Evolutionary conservation across 2,797 vertebrate species (phyloP), one percentile per base, ranked within the genome.

Genomic region (Bradypus variegatus): DNA sequence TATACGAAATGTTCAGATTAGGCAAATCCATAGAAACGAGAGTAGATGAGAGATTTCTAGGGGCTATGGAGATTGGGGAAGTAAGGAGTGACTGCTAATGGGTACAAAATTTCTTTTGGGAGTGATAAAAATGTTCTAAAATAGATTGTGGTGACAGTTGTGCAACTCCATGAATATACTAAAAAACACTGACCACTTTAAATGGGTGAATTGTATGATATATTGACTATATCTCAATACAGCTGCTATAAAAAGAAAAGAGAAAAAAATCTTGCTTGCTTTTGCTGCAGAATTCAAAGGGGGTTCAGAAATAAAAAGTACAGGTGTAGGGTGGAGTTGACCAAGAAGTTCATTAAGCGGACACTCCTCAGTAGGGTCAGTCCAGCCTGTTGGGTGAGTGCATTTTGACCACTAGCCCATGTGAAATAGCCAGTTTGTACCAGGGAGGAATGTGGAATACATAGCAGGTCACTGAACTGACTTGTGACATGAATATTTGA

Each of bases 101-200:
- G 31, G 45, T 53, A 64, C 23, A 27, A 6, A 1, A 41, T 70
- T 80, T 78, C 62, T 83, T 78, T 62, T 6, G 15, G 33, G 33
- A 11, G 69, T 77, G 58, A 76, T 69, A 90, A 79, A 86, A 90
- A 89, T 65, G 83, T 76, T 91, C 76, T 87, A 83, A 93, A 80
- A 81, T 33, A 77, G 38, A 36, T 67, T 86, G 41, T 38, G 13
- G 36, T 90, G 25, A 88, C 79, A 18, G 33, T 58, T 91, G 41
- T 31, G 85, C 36, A 92, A 72, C 80, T 86, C n/a, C 77, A 29
- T 86, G 69, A 86, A n/a, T 92, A 73, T 31, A 84, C 23, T 88
- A 85, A 88, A 95, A 93, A 75, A 5, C 78, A 69, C 18, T 93
- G 29, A 76, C 69, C 25, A 67, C 5, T 82, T 81, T 78, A 93